Conservation (phyloP, 2,797 vertebrate genomes). For the Mastacembelus armatus region DNA sequence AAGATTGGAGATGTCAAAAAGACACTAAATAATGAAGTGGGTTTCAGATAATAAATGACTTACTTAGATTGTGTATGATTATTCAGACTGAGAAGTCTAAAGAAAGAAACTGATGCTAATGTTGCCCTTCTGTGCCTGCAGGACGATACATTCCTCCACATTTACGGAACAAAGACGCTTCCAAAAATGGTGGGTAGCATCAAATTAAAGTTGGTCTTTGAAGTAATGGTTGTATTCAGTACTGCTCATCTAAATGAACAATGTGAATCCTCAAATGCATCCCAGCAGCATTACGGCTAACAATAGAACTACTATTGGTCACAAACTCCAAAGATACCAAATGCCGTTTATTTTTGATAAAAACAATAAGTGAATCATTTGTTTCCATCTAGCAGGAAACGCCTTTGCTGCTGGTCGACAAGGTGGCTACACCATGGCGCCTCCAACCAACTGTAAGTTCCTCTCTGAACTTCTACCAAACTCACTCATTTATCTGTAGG, state of each 20-base stretch:
- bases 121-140: constrained; percentile 70
- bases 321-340: constrained; percentile 35
- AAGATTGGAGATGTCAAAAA: too few relatives aligned
- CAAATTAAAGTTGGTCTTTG: constrained; percentile 42
- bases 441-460: constrained; percentile 79
- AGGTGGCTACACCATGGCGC: constrained; percentile 69
- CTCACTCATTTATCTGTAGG: neutral
- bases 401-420: constrained; percentile 71
- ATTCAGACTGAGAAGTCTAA: neutral
- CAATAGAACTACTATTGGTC: neutral
- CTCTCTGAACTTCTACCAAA: neutral
- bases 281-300: too few relatives aligned
- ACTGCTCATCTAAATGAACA: too few relatives aligned
- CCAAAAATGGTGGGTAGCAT: constrained; percentile 75
- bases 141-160: constrained; percentile 97
- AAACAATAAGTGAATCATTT: constrained; percentile 7
- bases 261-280: too few relatives aligned
- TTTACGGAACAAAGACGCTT: constrained; percentile 92
- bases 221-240: too few relatives aligned
- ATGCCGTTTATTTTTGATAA: constrained; percentile 5
- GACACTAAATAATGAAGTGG: too few relatives aligned
- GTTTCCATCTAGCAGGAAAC: constrained; percentile 66
- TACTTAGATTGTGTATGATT: too few relatives aligned
- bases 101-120: constrained; percentile 19
- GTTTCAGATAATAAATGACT: too few relatives aligned